Evolutionary conservation across 2,113 vertebrate species (phyloP).

Genomic region (Leucoraja erinaceus): DNA sequence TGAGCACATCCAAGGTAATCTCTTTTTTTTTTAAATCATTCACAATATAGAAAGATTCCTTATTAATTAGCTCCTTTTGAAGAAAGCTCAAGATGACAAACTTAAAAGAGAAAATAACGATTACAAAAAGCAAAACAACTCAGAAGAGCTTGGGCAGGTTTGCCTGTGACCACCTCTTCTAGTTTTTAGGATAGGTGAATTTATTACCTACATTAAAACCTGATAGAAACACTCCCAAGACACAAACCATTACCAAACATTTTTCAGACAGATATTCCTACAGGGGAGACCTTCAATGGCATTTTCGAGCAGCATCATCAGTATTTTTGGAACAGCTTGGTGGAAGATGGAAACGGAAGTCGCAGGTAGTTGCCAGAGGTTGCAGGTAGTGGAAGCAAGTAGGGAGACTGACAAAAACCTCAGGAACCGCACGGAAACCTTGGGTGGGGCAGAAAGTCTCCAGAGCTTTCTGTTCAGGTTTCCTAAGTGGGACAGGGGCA

Average conservation of each 20-base stretch:
- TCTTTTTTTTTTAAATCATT: not conserved
- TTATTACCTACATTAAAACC: not conserved
- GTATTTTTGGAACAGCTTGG: not conserved
- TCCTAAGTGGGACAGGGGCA: too few species aligned
- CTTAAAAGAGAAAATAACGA: not conserved
- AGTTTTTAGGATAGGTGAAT: not conserved
- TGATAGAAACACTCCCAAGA: not conserved
- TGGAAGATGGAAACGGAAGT: too few species aligned
- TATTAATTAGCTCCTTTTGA: not conserved
- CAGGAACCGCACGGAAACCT: too few species aligned
- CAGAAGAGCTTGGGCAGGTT: too few species aligned
- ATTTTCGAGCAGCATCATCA: not conserved
- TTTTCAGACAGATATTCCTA: not conserved
- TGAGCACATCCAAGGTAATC: not conserved
- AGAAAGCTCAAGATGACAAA: not conserved
- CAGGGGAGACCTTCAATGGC: not conserved
- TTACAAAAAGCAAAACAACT: not conserved
- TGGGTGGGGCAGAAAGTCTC: too few species aligned
- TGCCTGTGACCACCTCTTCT: too few species aligned
- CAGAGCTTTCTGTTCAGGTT: too few species aligned
- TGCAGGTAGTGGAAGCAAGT: too few species aligned
- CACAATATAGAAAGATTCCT: not conserved
- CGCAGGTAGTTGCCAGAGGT: too few species aligned
- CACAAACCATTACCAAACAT: not conserved
- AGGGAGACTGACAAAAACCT: too few species aligned